These are phyloP conservation scores for Spisula subtruncata DNA, from an alignment of 2,888 invertebrate species.

Conservation along the genomic window DNA sequence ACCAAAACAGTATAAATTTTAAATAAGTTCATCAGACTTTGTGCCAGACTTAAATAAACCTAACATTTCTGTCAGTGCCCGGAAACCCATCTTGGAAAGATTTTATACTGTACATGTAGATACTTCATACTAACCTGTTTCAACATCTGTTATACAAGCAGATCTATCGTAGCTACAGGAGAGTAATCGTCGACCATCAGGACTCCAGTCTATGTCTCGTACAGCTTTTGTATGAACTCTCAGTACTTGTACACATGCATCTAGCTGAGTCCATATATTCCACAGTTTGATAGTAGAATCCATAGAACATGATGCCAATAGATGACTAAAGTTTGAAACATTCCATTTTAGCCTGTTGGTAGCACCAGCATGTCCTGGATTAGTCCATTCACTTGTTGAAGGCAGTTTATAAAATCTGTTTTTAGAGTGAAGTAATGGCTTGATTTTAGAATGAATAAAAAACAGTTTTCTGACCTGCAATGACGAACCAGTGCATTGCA, in stretches of 20 bases:
- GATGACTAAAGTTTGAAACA: conserved; percentile 82
- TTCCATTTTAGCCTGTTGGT: conserved; percentile 86
- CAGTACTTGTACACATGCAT: conserved; percentile 77
- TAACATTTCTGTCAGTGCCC: no score
- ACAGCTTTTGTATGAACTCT: conserved; percentile 83
- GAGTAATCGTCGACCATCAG: conserved; percentile 80
- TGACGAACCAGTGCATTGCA: neutral
- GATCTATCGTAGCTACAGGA: conserved; percentile 86
- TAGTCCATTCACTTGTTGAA: conserved; percentile 57
- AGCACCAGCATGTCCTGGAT: conserved; percentile 79
- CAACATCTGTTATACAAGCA: conserved; percentile 84
- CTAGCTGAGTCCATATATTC: conserved; percentile 84
- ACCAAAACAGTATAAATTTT: no score
- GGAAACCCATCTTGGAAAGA: no score
- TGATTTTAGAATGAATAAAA: conserved; percentile 82
- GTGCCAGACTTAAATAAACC: no score
- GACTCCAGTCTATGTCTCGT: conserved; percentile 85
- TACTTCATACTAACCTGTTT: conserved; percentile 79
- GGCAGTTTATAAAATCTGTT: conserved; percentile 41
- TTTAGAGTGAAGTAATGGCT: conserved; percentile 67
- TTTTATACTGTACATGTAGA: no score
- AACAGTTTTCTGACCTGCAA: conserved; percentile 73
- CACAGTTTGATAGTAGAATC: conserved; percentile 86
- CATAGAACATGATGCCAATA: conserved; percentile 85
- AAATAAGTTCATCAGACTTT: no score